Evolutionary conservation across 2,888 invertebrate species (phyloP), one percentile per base, ranked within the genome.

Genomic region (Sminthurides aquaticus): DNA sequence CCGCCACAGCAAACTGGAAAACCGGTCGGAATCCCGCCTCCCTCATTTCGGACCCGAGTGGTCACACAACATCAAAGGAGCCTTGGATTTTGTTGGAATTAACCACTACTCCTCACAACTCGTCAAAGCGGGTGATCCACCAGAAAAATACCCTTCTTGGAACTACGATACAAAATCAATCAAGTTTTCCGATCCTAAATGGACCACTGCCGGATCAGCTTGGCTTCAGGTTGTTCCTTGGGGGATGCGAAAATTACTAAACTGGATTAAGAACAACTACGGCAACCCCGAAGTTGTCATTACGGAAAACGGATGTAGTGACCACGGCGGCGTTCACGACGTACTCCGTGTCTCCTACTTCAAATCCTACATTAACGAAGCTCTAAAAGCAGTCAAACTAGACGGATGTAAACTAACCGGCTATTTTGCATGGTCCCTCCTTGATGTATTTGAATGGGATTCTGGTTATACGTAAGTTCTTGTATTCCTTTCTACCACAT

Each of bases 221-320:
- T 69, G 70, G 68, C 57, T 72, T 24, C 65, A 69, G 56, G 67
- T 69, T 27, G 82, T 83, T 1, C 85, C 86, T 0, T 82, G 83
- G 82, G 86, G 85, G 0, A 81, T 87, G 67, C 76, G 79, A 67
- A 83, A 84, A 69, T 66, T 85, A 0, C 75, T 87, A 0, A 77
- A 80, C 22, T 82, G 83, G 83, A 80, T 87, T 22, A 83, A 81
- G 71, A 77, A 78, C 0, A 80, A 81, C 24, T 87, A 85, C 78
- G 80, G 80, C 52, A 84, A 85, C 76, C 84, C 84, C 0, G 77
- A 81, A 57, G 79, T 86, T 11, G 81, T 80, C 65, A 76, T 86
- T 1, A 83, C 83, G 0, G 74, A 71, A 34, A 72, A 72, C 63
- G 74, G 74, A 15, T 71, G 57, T 43, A 69, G 69, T 28, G 71